These are phyloP conservation scores for Astreopora myriophthalma DNA, from an alignment of 64 coral and sea anemone species.

Conservation along the genomic window DNA sequence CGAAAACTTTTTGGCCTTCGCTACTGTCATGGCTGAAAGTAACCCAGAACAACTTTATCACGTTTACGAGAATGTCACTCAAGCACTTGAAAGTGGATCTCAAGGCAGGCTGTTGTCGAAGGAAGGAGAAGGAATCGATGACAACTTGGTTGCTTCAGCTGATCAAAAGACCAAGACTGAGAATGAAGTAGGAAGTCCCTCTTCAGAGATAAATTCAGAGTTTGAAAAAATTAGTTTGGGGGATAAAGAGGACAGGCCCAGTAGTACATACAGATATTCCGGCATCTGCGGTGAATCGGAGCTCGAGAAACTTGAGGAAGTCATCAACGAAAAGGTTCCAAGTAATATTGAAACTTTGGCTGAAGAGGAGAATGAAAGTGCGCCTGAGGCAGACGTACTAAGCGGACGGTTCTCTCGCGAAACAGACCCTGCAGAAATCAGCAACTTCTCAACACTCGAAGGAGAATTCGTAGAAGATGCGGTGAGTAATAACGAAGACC, in stretches of 20 bases:
- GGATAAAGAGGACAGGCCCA: background rate
- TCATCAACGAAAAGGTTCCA: background rate
- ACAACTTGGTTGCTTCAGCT: background rate
- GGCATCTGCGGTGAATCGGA: background rate
- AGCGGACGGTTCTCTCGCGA: background rate
- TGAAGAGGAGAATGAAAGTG: background rate
- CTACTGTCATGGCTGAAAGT: slow-evolving; percentile 16
- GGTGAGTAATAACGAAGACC: background rate
- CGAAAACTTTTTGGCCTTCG: slow-evolving; percentile 26
- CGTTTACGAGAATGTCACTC: slow-evolving; percentile 32
- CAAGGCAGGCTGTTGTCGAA: background rate
- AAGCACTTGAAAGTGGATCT: background rate
- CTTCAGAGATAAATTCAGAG: slow-evolving; percentile 51
- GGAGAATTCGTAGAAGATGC: background rate
- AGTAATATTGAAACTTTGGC: background rate
- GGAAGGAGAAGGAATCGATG: background rate
- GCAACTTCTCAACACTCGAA: background rate
- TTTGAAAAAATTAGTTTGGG: slow-evolving; percentile 61
- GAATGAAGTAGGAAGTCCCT: slow-evolving; percentile 50
- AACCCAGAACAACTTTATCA: slow-evolving; percentile 2
- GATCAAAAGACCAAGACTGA: background rate
- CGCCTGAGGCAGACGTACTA: background rate
- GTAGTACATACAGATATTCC: background rate
- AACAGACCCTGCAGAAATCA: background rate
- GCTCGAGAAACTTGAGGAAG: background rate